These are phyloP conservation scores for Sweltsa coloradensis DNA, from an alignment of 1,140 invertebrate genomes.

Conservation along the genomic window DNA sequence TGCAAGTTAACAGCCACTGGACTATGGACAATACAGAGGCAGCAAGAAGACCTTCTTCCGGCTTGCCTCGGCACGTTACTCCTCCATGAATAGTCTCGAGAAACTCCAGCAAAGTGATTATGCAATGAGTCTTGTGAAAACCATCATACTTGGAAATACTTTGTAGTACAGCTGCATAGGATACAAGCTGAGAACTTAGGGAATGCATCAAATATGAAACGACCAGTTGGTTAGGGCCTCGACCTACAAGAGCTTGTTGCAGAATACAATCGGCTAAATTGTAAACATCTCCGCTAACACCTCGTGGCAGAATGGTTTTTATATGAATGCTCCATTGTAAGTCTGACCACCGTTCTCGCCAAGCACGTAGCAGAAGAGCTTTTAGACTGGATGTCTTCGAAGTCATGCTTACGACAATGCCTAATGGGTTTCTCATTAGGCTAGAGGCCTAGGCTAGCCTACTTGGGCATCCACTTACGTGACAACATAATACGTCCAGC, in stretches of 20 bases:
- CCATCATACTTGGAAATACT: conserved; percentile 82
- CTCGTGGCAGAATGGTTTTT: conserved; percentile 72
- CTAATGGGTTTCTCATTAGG: too few relatives aligned
- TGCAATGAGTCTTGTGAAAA: conserved; percentile 78
- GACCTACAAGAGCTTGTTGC: conserved; percentile 83
- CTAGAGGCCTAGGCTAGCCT: too few relatives aligned
- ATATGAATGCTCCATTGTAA: conserved; percentile 92
- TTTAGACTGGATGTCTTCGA: conserved; percentile 78
- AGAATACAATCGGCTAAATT: conserved; percentile 86
- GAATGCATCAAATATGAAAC: conserved; percentile 88
- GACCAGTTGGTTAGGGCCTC: conserved; percentile 79
- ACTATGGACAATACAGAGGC: conserved; percentile 61
- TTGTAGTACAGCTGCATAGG: conserved; percentile 76
- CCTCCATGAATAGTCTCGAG: conserved; percentile 58
- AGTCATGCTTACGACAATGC: conserved; percentile 43
- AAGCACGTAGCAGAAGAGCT: conserved; percentile 72
- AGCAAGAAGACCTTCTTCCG: conserved; percentile 66
- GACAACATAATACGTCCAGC: too few relatives aligned
- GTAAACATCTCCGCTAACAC: conserved; percentile 82
- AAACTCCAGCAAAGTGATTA: conserved; percentile 74
- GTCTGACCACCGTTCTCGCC: conserved; percentile 89
- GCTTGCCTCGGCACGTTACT: conserved; percentile 57
- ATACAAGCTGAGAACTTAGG: conserved; percentile 77
- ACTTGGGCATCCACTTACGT: too few relatives aligned
- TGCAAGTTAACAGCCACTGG: conserved; percentile 71